A percentile compares a stretch with the other conserved stretches of the same genome.
These are phyloP conservation scores for Heterotilapia buettikoferi DNA, from an alignment of 2,113 vertebrate species.

Conservation along the genomic window DNA sequence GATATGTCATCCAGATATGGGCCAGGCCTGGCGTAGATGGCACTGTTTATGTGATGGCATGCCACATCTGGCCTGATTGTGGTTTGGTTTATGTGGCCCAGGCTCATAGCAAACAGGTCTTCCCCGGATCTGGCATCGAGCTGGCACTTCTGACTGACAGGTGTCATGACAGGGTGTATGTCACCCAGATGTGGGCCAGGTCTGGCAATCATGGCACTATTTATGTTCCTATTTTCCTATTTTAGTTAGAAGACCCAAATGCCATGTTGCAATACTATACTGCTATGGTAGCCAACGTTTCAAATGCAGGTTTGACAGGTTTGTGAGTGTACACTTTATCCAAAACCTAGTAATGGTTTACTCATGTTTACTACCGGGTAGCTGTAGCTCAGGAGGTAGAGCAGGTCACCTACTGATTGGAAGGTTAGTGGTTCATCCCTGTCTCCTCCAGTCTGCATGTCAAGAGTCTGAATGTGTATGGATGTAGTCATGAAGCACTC, in stretches of 20 bases:
- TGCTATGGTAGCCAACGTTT: not conserved
- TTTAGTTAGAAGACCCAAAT: not conserved
- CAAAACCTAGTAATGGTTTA: not conserved
- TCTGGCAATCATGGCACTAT: not conserved
- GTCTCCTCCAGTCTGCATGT: not conserved
- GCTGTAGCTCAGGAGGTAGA: not conserved
- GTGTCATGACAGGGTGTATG: not conserved
- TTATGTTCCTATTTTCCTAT: not conserved
- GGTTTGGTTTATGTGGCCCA: not conserved
- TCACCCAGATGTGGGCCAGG: not conserved
- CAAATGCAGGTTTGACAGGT: not conserved
- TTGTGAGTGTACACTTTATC: not conserved
- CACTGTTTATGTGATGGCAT: not conserved
- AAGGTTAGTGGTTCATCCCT: not conserved
- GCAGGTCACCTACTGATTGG: not conserved
- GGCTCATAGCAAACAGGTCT: not conserved
- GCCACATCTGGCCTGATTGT: not conserved
- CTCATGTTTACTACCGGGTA: accelerated
- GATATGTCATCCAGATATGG: not conserved
- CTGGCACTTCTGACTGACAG: not conserved
- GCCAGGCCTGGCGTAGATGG: not conserved
- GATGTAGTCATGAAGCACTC: not conserved
- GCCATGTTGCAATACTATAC: not conserved
- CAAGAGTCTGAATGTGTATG: not conserved
- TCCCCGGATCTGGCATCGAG: not conserved